These are phyloP conservation scores for Sinhomidia bicolor DNA, from an alignment of 2,888 invertebrate genomes.

Conservation along the genomic window DNA sequence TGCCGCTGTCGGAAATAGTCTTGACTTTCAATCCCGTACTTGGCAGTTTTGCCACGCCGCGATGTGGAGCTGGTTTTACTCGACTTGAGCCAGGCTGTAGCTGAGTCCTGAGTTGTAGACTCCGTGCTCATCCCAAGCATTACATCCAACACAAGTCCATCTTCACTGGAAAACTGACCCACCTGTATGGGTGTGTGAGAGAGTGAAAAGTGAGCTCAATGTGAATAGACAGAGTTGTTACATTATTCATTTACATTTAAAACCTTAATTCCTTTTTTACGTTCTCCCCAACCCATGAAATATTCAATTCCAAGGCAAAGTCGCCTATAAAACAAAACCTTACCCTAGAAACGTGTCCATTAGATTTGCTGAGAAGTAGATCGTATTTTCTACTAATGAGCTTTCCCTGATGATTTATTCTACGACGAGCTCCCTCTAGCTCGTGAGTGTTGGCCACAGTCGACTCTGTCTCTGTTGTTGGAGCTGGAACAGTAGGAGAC, in stretches of 20 bases:
- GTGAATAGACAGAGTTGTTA: not conserved
- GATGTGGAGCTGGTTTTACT: constrained; percentile 44
- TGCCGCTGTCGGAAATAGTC: constrained; percentile 68
- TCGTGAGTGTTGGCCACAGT: constrained; percentile 79
- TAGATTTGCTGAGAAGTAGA: constrained; percentile 75
- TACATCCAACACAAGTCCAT: constrained; percentile 81
- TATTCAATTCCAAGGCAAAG: not conserved
- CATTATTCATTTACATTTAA: constrained; percentile 25
- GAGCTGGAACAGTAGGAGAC: constrained; percentile 64
- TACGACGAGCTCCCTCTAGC: constrained; percentile 78
- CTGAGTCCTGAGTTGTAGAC: constrained; percentile 58
- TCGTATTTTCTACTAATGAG: constrained; percentile 79
- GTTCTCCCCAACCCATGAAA: not conserved
- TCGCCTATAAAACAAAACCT: constrained; percentile 3
- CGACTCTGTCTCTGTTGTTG: constrained; percentile 70
- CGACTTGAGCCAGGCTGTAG: constrained; percentile 45
- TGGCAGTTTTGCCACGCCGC: constrained; percentile 73
- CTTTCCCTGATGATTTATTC: constrained; percentile 80
- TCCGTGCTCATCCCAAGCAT: constrained; percentile 74
- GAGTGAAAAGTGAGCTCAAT: not conserved
- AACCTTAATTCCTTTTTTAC: not conserved
- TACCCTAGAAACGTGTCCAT: constrained; percentile 76
- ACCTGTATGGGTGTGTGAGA: constrained; percentile 79
- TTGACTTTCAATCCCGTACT: constrained; percentile 61
- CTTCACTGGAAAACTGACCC: constrained; percentile 81